Evolutionary conservation across 2,113 vertebrate species (phyloP), one percentile per base, ranked within the genome.

Genomic region (Hemicordylus capensis): DNA sequence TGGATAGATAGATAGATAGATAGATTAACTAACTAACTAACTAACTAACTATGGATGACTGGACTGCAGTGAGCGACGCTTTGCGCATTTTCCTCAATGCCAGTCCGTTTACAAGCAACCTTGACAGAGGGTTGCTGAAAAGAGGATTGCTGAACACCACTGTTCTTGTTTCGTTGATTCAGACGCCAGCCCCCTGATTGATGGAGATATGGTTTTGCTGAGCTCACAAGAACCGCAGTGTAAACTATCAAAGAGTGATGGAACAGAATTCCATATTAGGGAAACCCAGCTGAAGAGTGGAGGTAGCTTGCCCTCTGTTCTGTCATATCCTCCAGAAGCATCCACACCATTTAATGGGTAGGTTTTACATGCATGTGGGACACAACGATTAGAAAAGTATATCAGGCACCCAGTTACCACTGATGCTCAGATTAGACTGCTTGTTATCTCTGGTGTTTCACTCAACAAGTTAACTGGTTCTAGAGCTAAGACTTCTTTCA

Each of bases 321-420:
- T 93, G 54, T 93, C 86, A 6, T 80, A 89, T 67, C 83, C 92
- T 58, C 72, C 90, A 44, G 87, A 96, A 61, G 92, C 94, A 83
- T 94, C 95, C 26, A 93, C 91, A 34, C 92, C 90, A 5, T 85
- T 92, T 28, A 78, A 95, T 67, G 85, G 93, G 98, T 98, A 93
- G 91, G 95, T 89, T 51, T 85, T 89, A 14, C 24, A 15, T 54
- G 44, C 0, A 69, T 78, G n/a, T n/a, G 3, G 39, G 42, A 24
- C 37, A 46, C 80, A 56, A 44, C 83, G 84, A 54, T n/a, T 5
- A 73, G 76, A 59, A 72, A 83, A 61, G n/a, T 31, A 6, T 31
- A 31, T 46, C 20, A 74, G 76, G 11, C n/a, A 2, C 0, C 63
- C 51, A 61, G 7, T 83, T 67, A 22, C 37, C 73, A 22, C 77